Percentiles rank a stretch among this genome's conserved stretches.
Conservation (phyloP, 2,888 invertebrate genomes). For the Rambutsinella grinnellia region DNA sequence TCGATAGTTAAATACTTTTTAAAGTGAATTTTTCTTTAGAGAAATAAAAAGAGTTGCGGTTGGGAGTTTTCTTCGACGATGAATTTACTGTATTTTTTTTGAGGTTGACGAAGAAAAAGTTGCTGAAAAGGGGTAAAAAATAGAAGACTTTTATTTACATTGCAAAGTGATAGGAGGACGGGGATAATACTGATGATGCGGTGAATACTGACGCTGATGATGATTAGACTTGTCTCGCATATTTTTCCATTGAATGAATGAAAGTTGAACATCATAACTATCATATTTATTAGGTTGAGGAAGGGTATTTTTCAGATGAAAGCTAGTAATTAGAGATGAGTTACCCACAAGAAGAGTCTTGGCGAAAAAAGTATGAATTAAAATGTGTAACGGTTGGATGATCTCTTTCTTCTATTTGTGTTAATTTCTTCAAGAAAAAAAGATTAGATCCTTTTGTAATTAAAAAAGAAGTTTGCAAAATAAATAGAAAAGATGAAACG, state of each 20-base stretch:
- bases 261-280: constrained; percentile 6
- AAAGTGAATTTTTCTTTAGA: not conserved
- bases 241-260: constrained; percentile 5
- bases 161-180: not conserved
- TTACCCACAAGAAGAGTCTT: not conserved
- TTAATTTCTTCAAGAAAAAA: constrained; percentile 42
- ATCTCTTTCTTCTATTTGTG: constrained; percentile 30
- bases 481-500: too few relatives aligned
- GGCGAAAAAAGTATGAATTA: constrained; percentile 7
- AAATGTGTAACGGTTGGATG: constrained; percentile 22
- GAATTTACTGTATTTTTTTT: not conserved
- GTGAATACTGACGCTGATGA: too few relatives aligned
- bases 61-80: too few relatives aligned
- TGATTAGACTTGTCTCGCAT: not conserved
- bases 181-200: not conserved
- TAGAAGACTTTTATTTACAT: not conserved
- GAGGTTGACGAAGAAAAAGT: not conserved
- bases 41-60: not conserved
- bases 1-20: too few relatives aligned
- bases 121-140: not conserved
- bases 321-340: constrained; percentile 48
- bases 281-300: not conserved
- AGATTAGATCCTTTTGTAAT: too few relatives aligned
- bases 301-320: constrained; percentile 28
- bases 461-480: too few relatives aligned